These are phyloP conservation scores for Heliornis fulica DNA, from an alignment of 2,113 vertebrate species.

Conservation along the genomic window DNA sequence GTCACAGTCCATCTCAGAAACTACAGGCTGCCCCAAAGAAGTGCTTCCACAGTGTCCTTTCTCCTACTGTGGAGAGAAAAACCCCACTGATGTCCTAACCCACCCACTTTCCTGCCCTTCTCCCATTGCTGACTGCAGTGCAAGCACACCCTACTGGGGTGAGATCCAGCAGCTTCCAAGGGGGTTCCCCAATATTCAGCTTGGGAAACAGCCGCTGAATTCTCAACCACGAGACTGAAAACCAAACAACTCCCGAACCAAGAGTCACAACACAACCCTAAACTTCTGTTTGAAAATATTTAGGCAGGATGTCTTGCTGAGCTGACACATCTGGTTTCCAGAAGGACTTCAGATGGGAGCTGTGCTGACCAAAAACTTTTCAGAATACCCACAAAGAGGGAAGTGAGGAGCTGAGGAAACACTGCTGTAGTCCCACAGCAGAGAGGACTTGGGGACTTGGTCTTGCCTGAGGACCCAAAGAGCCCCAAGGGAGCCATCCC, in stretches of 20 bases:
- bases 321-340: conserved; percentile 56
- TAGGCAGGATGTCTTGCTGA: conserved; percentile 37
- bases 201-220: neutral
- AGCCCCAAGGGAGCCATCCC: neutral
- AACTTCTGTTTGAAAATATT: conserved; percentile 52
- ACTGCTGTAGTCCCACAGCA: neutral
- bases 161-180: neutral
- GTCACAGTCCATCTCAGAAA: neutral
- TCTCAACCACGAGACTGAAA: neutral
- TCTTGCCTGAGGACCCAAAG: neutral
- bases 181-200: neutral
- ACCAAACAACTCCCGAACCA: neutral
- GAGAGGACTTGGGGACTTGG: neutral
- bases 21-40: neutral
- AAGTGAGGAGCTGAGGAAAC: neutral
- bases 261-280: conserved; percentile 9
- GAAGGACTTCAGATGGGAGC: conserved; percentile 18
- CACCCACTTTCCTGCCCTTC: neutral
- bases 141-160: neutral
- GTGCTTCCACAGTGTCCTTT: neutral
- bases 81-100: neutral
- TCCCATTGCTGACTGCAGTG: accelerated
- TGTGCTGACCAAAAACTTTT: neutral
- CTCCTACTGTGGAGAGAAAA: neutral
- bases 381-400: neutral